Conservation (phyloP, 2,888 invertebrate species). For the Slavum lentiscoides region DNA sequence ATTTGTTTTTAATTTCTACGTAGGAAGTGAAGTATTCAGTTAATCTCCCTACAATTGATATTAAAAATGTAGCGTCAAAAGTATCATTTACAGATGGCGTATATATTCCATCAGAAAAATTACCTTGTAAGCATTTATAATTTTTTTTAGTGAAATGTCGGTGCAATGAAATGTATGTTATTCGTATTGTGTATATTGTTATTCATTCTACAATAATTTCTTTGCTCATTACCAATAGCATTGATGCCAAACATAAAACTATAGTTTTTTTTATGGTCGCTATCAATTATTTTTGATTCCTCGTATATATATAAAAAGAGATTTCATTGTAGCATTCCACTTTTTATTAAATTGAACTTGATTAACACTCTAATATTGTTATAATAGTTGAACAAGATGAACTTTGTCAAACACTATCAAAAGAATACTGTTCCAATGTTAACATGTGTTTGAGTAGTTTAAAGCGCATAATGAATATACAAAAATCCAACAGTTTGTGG, state of each 20-base stretch:
- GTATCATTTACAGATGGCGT: conserved; percentile 21
- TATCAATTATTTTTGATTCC: neutral
- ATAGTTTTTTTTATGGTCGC: neutral
- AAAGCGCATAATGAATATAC: conserved; percentile 34
- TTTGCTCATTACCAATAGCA: too few species aligned
- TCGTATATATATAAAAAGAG: too few species aligned
- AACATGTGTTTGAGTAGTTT: conserved; percentile 46
- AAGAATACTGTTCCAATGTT: conserved; percentile 1
- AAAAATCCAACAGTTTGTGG: conserved; percentile 47
- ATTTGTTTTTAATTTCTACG: neutral
- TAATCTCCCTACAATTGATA: conserved; percentile 17
- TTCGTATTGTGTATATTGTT: neutral
- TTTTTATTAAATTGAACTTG: too few species aligned
- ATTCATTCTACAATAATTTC: neutral
- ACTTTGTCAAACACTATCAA: conserved; percentile 14
- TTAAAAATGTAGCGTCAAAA: conserved; percentile 18
- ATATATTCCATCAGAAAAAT: conserved; percentile 21
- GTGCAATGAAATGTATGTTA: neutral
- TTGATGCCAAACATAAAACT: neutral
- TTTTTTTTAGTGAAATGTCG: neutral
- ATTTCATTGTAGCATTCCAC: too few species aligned
- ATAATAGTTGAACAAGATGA: conserved; percentile 28
- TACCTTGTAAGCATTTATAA: conserved; percentile 30
- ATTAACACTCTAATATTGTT: neutral
- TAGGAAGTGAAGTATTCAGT: conserved; percentile 5